These are phyloP conservation scores for Pocillopora verrucosa DNA, from an alignment of 64 coral and sea anemone species.

Conservation along the genomic window DNA sequence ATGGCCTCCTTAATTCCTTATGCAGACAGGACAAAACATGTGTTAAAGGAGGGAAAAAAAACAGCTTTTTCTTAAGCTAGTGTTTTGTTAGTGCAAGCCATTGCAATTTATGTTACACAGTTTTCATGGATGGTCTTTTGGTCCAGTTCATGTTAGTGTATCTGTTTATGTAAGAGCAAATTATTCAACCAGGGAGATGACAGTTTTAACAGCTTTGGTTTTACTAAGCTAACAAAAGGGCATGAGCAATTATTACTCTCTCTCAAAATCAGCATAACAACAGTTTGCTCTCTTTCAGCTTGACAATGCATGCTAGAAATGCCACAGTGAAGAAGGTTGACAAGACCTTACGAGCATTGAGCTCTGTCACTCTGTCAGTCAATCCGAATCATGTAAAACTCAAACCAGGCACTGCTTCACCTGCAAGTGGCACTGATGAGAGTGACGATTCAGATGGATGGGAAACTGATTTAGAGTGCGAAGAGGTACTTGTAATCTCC, in stretches of 20 bases:
- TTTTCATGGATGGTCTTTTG: too few species aligned
- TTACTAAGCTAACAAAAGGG: slow-evolving; percentile 11
- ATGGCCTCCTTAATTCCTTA: not conserved
- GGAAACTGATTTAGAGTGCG: slow-evolving; percentile 87
- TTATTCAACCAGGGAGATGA: not conserved
- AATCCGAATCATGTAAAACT: not conserved
- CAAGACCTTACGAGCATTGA: slow-evolving; percentile 76
- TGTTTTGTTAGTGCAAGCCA: not conserved
- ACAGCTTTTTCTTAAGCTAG: not conserved
- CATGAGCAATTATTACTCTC: not conserved
- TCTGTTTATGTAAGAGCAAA: not conserved
- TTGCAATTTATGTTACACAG: too few species aligned
- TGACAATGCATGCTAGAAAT: slow-evolving; percentile 30
- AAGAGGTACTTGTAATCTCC: slow-evolving; percentile 44
- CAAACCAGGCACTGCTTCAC: not conserved
- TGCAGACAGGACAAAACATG: not conserved
- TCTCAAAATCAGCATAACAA: not conserved
- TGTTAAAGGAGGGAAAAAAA: not conserved
- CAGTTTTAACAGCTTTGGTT: slow-evolving; percentile 2
- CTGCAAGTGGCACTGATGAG: not conserved
- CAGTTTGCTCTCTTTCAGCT: too few species aligned
- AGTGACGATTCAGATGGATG: slow-evolving; percentile 78
- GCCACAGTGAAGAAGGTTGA: slow-evolving; percentile 76
- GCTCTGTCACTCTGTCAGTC: slow-evolving; percentile 13
- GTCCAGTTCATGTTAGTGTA: not conserved